These are phyloP conservation scores for Danio kyathit DNA, from an alignment of 2,797 vertebrate species.

Conservation along the genomic window DNA sequence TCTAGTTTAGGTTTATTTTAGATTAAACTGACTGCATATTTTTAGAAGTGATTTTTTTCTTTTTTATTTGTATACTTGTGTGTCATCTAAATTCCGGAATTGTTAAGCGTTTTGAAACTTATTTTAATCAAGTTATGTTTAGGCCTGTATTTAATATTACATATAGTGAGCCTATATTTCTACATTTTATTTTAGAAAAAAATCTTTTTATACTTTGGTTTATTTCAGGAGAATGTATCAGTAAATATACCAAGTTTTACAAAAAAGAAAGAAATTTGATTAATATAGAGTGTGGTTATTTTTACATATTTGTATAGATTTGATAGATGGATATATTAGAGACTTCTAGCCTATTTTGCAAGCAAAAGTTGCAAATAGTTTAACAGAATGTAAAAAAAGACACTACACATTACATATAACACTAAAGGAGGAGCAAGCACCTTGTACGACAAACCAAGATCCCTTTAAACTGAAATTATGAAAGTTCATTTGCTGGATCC, in stretches of 20 bases:
- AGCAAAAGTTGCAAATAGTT: conserved; percentile 55
- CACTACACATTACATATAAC: conserved; percentile 47
- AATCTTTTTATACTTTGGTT: conserved; percentile 65
- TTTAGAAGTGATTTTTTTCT: conserved; percentile 65
- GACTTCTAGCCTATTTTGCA: conserved; percentile 39
- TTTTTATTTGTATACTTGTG: conserved; percentile 66
- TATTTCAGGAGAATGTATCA: conserved; percentile 66
- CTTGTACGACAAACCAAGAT: conserved; percentile 58
- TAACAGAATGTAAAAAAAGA: conserved; percentile 64
- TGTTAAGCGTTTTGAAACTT: conserved; percentile 39
- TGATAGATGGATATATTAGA: conserved; percentile 58
- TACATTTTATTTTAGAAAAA: conserved; percentile 46
- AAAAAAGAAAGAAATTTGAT: conserved; percentile 59
- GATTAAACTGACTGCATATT: conserved; percentile 64
- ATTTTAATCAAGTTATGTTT: conserved; percentile 66
- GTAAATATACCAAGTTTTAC: conserved; percentile 68
- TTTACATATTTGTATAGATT: conserved; percentile 72
- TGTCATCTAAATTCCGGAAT: conserved; percentile 59
- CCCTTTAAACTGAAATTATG: conserved; percentile 16
- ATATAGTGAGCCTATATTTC: conserved; percentile 42
- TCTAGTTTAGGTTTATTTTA: conserved; percentile 52
- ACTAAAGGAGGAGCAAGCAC: conserved; percentile 63
- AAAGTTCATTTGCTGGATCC: conserved; percentile 41
- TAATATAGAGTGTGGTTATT: conserved; percentile 68
- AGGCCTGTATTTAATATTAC: conserved; percentile 52